phyloP scores from a whole-genome alignment of 2,888 invertebrate genomes.

The Aspidiotus rigidus region DNA sequence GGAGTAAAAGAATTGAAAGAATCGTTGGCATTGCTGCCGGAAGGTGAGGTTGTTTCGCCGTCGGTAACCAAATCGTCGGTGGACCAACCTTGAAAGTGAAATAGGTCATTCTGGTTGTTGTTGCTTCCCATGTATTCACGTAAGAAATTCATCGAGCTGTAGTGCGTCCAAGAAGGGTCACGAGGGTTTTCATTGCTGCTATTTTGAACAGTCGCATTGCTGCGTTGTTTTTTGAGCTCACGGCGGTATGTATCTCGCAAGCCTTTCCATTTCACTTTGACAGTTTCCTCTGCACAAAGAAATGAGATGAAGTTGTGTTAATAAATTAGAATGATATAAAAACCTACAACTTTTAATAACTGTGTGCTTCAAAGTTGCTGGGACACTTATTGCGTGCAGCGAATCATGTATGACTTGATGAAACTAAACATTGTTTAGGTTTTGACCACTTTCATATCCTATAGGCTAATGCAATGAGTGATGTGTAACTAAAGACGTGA shows the following conservation, averaged over 20 bases:
- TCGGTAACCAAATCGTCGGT: slow-evolving; percentile 16
- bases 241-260: slow-evolving; percentile 28
- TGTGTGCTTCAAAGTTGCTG: not conserved
- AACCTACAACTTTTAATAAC: not conserved
- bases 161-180: slow-evolving; percentile 29
- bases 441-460: too few species aligned
- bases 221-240: slow-evolving; percentile 28
- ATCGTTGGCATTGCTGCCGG: not conserved
- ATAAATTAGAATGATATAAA: not conserved
- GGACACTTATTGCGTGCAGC: too few species aligned
- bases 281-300: slow-evolving; percentile 23
- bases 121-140: slow-evolving; percentile 30
- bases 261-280: slow-evolving; percentile 31
- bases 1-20: slow-evolving; percentile 17
- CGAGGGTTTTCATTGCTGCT: slow-evolving; percentile 13
- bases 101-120: slow-evolving; percentile 23
- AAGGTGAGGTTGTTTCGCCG: slow-evolving; percentile 1
- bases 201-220: slow-evolving; percentile 1
- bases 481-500: too few species aligned
- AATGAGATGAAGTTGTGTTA: not conserved
- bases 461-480: too few species aligned
- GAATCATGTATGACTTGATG: too few species aligned
- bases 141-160: slow-evolving; percentile 27
- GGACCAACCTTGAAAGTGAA: slow-evolving; percentile 26
- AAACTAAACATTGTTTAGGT: too few species aligned